Conservation (phyloP, 2,888 invertebrate species). For the Mimachlamys varia region DNA sequence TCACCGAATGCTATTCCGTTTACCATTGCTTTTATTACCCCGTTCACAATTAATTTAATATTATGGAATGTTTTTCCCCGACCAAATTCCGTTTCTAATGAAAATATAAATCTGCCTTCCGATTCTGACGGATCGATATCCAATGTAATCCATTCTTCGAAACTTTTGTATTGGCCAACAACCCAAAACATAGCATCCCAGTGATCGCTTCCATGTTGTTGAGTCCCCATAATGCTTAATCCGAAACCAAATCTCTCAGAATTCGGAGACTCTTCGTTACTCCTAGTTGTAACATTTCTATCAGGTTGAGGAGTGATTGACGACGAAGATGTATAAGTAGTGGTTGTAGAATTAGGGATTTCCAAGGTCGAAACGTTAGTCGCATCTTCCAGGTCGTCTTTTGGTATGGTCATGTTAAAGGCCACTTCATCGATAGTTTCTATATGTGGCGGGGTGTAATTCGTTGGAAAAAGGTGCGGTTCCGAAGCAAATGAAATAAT, state of each 20-base stretch:
- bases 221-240: conserved; percentile 50
- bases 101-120: conserved; percentile 43
- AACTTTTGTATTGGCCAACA: conserved; percentile 45
- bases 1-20: conserved; percentile 48
- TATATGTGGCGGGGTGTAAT: conserved; percentile 40
- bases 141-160: conserved; percentile 45
- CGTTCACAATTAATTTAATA: conserved; percentile 46
- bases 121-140: conserved; percentile 48
- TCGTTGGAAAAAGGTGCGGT: conserved; percentile 39
- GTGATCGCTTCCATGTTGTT: conserved; percentile 41
- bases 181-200: conserved; percentile 57
- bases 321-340: neutral
- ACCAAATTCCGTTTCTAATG: conserved; percentile 37
- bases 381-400: neutral
- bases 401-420: conserved; percentile 47
- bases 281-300: neutral
- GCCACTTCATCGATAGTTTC: conserved; percentile 40
- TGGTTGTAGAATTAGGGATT: neutral
- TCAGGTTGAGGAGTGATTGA: neutral
- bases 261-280: neutral
- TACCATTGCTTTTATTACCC: conserved; percentile 46
- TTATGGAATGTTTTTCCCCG: conserved; percentile 41
- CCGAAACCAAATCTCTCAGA: conserved; percentile 50
- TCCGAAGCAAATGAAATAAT: conserved; percentile 47
- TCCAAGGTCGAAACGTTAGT: neutral